Conservation (phyloP, 1,140 invertebrate species). For the Drosophila nigrodunni region DNA sequence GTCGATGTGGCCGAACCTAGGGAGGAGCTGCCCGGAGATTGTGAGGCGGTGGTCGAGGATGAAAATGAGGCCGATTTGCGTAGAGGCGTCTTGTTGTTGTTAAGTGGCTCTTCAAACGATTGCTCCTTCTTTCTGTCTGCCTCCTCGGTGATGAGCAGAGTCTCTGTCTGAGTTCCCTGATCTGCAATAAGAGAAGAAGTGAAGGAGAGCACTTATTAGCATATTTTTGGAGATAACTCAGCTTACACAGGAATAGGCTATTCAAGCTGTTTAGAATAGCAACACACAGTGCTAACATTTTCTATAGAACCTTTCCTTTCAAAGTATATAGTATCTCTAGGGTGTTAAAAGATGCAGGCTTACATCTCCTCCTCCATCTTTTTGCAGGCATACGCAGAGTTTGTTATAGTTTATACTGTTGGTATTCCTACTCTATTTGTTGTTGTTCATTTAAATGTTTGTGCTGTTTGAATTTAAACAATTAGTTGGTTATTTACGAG, state of each 20-base stretch:
- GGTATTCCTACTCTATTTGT: background rate
- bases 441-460: background rate
- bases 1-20: constrained; percentile 77
- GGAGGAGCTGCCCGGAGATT: constrained; percentile 65
- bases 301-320: no score
- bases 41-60: constrained; percentile 59
- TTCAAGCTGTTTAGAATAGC: no score
- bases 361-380: constrained; percentile 11
- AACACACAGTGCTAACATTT: no score
- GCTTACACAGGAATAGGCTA: no score
- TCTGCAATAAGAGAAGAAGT: constrained; percentile 46
- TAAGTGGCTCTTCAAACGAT: constrained; percentile 15
- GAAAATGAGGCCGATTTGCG: constrained; percentile 79
- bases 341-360: background rate
- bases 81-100: constrained; percentile 57
- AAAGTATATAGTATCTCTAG: no score
- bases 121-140: constrained; percentile 15
- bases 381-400: background rate
- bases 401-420: constrained; percentile 7
- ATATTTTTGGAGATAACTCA: no score
- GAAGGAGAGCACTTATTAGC: background rate
- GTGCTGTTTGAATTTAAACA: constrained; percentile 24
- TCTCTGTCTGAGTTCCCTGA: constrained; percentile 79
- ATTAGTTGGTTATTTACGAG: constrained; percentile 55
- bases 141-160: constrained; percentile 74